Base-by-base conservation (phyloP, 2,113 vertebrate genomes). In the Microtus ochrogaster region DNA sequence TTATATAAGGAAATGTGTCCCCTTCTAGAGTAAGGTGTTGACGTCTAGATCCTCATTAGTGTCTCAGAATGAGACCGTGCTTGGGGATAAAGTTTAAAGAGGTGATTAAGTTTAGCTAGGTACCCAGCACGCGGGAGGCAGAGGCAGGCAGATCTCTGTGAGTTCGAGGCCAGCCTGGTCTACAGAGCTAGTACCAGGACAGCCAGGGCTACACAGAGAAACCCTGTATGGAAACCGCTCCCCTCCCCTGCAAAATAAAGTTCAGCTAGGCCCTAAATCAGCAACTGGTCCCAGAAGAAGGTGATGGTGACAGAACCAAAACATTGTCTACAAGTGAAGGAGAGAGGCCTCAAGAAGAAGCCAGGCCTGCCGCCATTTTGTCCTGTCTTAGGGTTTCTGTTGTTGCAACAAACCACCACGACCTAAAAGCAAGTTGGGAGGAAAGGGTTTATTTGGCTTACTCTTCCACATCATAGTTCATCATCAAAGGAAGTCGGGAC, bases 21-120 rank as follows among this genome's bases (percentile, higher is more conserved):
- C 58, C 17, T 28, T 7, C 1, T 41, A 47, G 16, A 76, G 1
- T 4, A 30, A 28, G 0, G 9, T 2, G 41, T 49, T 41, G 26
- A 70, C 14, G 63, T 90, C 44, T 39, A 52, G 28, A 79, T 0
- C 16, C 68, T 11, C 66, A 16, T 33, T 55, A 16, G 76, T 14
- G 68, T 17, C 39, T 81, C 33, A 10, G 28, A 83, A 82, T 66
- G 87, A 47, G 55, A 41, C 44, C 30, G 8, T 21, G 24, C 30
- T 49, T 44, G 47, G 47, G 73, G 16, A 22, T 0, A 68, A 58
- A 22, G 61, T 36, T 55, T 74, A 77, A 76, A 73, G 79, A 90
- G 26, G 11, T 49, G 17, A 78, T 61, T 30, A 61, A 63, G n/a
- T 22, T 30, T 19, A 76, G 39, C 68, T 36, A 70, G 49, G 70